phyloP scores from a whole-genome alignment of 2,113 vertebrate species.

The Noturus placidus region DNA sequence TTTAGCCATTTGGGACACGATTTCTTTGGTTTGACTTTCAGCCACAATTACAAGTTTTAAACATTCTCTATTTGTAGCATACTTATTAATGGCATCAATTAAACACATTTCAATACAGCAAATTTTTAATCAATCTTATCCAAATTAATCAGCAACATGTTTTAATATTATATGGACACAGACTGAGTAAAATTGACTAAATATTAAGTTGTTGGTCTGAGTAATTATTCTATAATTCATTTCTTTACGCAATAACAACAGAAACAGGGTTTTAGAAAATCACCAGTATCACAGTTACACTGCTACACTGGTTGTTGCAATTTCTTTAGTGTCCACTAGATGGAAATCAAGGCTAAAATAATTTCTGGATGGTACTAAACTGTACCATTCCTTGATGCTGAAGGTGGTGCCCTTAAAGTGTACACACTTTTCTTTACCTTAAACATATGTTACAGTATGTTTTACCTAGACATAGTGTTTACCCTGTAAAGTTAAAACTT shows the following conservation, averaged over 20 bases:
- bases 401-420: too few relatives aligned
- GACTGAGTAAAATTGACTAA: neutral
- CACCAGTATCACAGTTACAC: neutral
- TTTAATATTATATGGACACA: neutral
- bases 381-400: too few relatives aligned
- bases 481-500: neutral
- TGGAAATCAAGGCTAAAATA: constrained; percentile 42
- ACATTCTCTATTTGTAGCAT: neutral
- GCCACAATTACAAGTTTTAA: neutral
- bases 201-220: neutral
- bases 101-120: neutral
- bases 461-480: neutral
- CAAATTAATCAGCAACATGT: neutral
- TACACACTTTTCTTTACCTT: neutral
- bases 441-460: neutral
- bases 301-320: neutral
- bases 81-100: neutral
- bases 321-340: constrained; percentile 47
- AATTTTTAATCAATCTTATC: neutral
- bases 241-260: neutral
- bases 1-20: neutral
- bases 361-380: neutral
- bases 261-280: neutral
- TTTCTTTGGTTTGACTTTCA: neutral
- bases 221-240: neutral